Base-by-base conservation (phyloP, 2,113 vertebrate genomes). In the Oostethus manadensis region DNA sequence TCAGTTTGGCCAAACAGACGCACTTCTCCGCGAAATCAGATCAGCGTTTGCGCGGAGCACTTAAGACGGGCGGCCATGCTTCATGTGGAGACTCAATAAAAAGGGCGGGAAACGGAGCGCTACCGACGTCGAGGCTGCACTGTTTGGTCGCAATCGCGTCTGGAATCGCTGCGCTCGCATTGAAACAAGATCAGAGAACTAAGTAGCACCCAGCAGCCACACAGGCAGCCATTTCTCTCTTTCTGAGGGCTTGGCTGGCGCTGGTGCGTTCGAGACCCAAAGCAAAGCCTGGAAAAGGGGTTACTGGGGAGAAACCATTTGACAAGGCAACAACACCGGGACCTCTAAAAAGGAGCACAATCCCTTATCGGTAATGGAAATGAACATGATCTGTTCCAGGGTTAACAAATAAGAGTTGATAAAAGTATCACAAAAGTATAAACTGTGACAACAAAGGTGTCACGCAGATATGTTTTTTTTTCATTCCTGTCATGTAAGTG, bases 1-100 rank as follows among this genome's bases (percentile, higher is more conserved):
- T 84, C 79, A 78, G 57, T 77, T 75, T 56, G 68, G 62, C 70
- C 2, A 60, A 70, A 45, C 64, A 65, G 76, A 87, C 71, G 65
- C 33, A 69, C 74, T 70, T 50, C 73, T 81, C 78, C 70, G 78
- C 66, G 13, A 55, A 55, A 55, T 55, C 53, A 13, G 53, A 55
- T 55, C 53, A 55, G 71, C 61, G 64, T 61, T 68, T 10, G 53
- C 53, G 53, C 13, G 53, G 20, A 40, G 53, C 53, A 55, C 53
- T 55, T 55, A 55, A 18, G 40, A 42, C 38, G 38, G 38, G 38
- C 38, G 35, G 53, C 53, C 14, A 18, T 55, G 35, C 53, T 55
- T 55, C 53, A 55, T 55, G 53, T 33, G 7, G 53, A 15, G 53
- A 55, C 53, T 55, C 53, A 55, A 55, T 55, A 55, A 55, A 55